Conservation (phyloP, 2,797 vertebrate genomes). For the Artibeus jamaicensis region DNA sequence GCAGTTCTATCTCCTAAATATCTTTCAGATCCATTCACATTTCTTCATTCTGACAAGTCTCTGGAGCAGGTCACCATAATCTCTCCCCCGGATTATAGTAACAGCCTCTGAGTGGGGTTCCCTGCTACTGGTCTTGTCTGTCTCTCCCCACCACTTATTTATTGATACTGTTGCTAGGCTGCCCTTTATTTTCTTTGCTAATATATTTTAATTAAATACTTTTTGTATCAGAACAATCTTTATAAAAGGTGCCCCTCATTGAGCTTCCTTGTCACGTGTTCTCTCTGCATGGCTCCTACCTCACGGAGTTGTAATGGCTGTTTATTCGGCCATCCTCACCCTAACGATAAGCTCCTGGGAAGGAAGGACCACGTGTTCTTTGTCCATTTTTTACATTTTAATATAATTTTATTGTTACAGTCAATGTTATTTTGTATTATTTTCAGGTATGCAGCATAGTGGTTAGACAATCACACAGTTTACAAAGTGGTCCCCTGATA, state of each 20-base stretch:
- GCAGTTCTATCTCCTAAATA: not conserved
- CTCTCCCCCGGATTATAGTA: not conserved
- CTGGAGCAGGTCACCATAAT: not conserved
- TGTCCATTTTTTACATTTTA: not conserved
- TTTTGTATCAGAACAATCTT: not conserved
- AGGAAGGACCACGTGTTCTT: not conserved
- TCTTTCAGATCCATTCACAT: not conserved
- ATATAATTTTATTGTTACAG: not conserved
- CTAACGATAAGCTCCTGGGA: not conserved
- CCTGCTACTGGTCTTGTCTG: not conserved
- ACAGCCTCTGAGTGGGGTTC: not conserved
- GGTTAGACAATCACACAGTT: not conserved
- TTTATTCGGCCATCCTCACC: not conserved
- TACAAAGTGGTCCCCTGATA: not conserved
- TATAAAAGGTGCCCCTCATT: not conserved
- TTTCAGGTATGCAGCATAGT: not conserved
- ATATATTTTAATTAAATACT: not conserved
- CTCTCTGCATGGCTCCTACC: not conserved
- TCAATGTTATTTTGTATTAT: not conserved
- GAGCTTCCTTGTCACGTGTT: not conserved
- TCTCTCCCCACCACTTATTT: not conserved
- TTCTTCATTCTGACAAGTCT: not conserved
- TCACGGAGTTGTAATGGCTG: not conserved
- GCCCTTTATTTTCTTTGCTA: not conserved
- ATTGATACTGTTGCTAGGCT: not conserved